phyloP scores from a whole-genome alignment of 2,888 invertebrate species.

The Cistogaster globosa region DNA sequence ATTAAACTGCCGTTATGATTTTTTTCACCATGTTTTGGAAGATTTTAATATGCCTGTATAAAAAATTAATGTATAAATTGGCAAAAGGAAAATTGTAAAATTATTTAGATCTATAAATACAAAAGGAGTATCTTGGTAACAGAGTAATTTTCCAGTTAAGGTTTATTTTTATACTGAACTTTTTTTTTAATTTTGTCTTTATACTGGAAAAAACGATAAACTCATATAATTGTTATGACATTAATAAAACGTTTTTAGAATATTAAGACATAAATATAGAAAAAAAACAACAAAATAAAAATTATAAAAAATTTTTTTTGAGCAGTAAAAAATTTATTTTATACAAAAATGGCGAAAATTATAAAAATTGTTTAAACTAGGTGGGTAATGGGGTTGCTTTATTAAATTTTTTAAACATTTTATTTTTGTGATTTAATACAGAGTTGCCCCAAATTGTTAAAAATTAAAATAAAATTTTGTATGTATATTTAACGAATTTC shows the following conservation, averaged over 20 bases:
- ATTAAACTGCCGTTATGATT: slow-evolving; percentile 23
- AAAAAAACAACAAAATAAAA: not conserved
- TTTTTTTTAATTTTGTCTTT: slow-evolving; percentile 49
- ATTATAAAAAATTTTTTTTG: not conserved
- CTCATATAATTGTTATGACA: slow-evolving; percentile 9
- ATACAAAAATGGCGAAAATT: too few relatives aligned
- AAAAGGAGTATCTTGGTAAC: not conserved
- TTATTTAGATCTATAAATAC: not conserved
- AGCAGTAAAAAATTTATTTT: not conserved
- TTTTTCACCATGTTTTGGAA: slow-evolving; percentile 10
- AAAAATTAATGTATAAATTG: slow-evolving; percentile 26
- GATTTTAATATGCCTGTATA: slow-evolving; percentile 6
- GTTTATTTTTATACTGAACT: too few relatives aligned
- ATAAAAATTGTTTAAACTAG: too few relatives aligned
- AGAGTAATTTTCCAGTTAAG: not conserved
- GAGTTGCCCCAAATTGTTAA: too few relatives aligned
- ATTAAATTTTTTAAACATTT: too few relatives aligned
- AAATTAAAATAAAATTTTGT: too few relatives aligned
- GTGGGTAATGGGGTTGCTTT: too few relatives aligned
- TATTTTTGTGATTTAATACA: too few relatives aligned
- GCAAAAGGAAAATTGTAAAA: not conserved
- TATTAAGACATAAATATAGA: slow-evolving; percentile 62
- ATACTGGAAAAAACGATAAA: not conserved
- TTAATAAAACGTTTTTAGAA: slow-evolving; percentile 56
- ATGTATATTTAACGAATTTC: too few relatives aligned